Percentiles rank a stretch among this genome's conserved stretches.
phyloP scores from a whole-genome alignment of 2,888 invertebrate genomes.

The Orchestes rusci region DNA sequence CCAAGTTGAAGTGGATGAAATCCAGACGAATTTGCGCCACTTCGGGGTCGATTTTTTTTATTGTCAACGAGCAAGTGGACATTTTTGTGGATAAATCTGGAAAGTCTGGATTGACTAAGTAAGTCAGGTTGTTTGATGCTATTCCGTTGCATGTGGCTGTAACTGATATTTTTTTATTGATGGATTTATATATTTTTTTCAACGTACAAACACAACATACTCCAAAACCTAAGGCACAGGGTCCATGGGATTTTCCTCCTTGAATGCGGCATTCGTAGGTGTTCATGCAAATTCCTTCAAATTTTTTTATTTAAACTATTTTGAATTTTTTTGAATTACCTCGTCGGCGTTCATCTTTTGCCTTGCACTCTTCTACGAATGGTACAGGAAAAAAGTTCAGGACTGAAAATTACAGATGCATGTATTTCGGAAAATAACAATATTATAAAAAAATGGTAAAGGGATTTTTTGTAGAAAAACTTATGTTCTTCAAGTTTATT shows the following conservation, averaged over 20 bases:
- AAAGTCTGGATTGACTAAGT: constrained; percentile 75
- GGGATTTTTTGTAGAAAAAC: no score
- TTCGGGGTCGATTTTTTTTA: constrained; percentile 69
- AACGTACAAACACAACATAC: constrained; percentile 81
- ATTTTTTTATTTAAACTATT: constrained; percentile 2
- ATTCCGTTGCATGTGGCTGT: constrained; percentile 65
- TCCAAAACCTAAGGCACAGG: constrained; percentile 77
- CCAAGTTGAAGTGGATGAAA: constrained; percentile 75
- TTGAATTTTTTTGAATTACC: constrained; percentile 34
- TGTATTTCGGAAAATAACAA: no score
- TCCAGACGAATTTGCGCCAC: constrained; percentile 79
- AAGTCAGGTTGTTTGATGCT: constrained; percentile 71
- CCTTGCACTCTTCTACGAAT: constrained; percentile 71
- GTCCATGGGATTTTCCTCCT: constrained; percentile 62
- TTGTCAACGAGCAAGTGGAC: constrained; percentile 61
- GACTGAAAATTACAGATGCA: no score
- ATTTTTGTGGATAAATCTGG: constrained; percentile 66
- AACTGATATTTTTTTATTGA: constrained; percentile 50
- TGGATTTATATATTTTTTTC: no score
- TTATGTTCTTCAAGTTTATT: no score
- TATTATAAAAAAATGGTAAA: no score
- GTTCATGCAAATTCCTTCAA: constrained; percentile 68
- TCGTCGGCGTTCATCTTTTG: constrained; percentile 59
- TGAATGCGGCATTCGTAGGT: constrained; percentile 76
- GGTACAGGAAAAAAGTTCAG: constrained; percentile 80